These are phyloP conservation scores for Drosophila subpulchrella DNA, from an alignment of 1,140 invertebrate genomes.

Conservation along the genomic window DNA sequence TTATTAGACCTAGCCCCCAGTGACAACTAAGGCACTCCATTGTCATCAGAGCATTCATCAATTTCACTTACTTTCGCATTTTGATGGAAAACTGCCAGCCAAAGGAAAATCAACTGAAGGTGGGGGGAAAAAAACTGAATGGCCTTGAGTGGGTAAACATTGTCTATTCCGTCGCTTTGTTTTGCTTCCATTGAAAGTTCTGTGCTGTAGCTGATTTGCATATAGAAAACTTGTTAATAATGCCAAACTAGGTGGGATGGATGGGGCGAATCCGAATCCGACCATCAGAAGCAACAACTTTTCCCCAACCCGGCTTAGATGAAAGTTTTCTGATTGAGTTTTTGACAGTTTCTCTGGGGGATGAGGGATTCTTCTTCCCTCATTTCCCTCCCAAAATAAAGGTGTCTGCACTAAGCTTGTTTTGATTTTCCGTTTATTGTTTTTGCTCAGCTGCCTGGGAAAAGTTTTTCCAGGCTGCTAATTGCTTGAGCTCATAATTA, in stretches of 20 bases:
- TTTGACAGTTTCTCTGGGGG: conserved; percentile 45
- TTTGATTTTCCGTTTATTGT: conserved; percentile 62
- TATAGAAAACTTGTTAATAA: conserved; percentile 76
- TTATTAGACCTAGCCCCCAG: conserved; percentile 45
- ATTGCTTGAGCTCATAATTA: conserved; percentile 73
- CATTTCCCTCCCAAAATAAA: conserved; percentile 23
- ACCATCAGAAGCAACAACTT: conserved; percentile 45
- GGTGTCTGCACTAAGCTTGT: conserved; percentile 62
- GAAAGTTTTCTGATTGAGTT: conserved; percentile 77
- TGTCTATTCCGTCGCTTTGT: conserved; percentile 50
- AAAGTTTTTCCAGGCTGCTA: conserved; percentile 58
- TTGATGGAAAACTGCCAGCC: conserved; percentile 46
- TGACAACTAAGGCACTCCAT: conserved; percentile 55
- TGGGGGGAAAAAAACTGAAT: conserved; percentile 9
- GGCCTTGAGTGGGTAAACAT: conserved; percentile 44
- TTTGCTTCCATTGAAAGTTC: conserved; percentile 43
- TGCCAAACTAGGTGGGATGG: conserved; percentile 43
- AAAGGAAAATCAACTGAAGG: conserved; percentile 18
- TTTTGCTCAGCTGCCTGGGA: conserved; percentile 36
- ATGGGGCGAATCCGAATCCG: background rate
- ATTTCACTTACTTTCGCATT: conserved; percentile 72
- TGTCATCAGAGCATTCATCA: conserved; percentile 71
- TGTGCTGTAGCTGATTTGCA: conserved; percentile 62
- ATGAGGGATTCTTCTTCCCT: conserved; percentile 3
- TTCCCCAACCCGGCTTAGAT: conserved; percentile 55